Conservation (phyloP, 2,113 vertebrate genomes). For the Dryoscopus gambensis region DNA sequence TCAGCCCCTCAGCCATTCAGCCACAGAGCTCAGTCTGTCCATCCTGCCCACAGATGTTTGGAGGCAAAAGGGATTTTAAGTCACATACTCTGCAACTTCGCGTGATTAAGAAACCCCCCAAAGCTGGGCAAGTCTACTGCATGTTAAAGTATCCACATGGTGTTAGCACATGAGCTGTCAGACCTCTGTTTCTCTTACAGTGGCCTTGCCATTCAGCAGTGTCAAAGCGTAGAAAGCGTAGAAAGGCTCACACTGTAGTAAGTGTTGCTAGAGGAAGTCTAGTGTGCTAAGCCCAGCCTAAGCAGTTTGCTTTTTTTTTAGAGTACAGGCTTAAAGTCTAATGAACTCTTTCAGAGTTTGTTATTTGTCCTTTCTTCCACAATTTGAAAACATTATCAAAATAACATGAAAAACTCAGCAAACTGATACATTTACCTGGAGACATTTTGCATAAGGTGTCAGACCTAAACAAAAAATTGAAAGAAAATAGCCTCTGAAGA, state of each 20-base stretch:
- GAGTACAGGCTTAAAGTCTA: background rate
- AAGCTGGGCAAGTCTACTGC: background rate
- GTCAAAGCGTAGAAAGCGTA: background rate
- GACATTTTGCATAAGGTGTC: background rate
- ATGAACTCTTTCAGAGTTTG: background rate
- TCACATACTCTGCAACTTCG: background rate
- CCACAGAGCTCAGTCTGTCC: accelerated
- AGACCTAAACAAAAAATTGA: background rate
- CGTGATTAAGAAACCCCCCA: background rate
- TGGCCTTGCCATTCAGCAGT: background rate
- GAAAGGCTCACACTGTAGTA: background rate
- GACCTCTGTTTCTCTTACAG: background rate
- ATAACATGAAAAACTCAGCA: background rate
- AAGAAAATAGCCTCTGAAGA: background rate
- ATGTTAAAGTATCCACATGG: background rate
- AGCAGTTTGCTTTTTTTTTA: background rate
- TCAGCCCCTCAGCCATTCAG: background rate
- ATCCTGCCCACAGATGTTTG: accelerated
- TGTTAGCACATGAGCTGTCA: background rate
- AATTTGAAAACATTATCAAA: background rate
- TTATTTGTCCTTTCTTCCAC: background rate
- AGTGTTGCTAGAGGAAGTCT: background rate
- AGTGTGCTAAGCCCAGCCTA: background rate
- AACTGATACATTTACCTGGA: background rate
- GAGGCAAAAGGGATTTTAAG: background rate